A percentile compares a stretch with the other conserved stretches of the same genome.
These are phyloP conservation scores for Aegithalos caudatus DNA, from an alignment of 2,113 vertebrate genomes.

Conservation along the genomic window DNA sequence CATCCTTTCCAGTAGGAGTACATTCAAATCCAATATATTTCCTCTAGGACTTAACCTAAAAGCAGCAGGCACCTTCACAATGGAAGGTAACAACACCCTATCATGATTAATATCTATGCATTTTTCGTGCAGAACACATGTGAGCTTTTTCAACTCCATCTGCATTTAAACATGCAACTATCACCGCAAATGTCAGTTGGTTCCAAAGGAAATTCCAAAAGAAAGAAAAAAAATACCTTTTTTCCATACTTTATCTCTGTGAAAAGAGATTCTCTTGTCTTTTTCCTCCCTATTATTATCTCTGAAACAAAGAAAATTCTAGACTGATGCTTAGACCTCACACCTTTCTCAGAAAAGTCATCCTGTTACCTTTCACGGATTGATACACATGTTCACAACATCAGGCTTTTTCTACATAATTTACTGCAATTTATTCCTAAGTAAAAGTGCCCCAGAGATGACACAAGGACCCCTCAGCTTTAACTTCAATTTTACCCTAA, in stretches of 20 bases:
- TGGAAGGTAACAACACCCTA: background rate
- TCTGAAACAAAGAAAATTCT: background rate
- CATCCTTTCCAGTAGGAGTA: background rate
- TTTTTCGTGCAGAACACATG: background rate
- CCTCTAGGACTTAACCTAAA: background rate
- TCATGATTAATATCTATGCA: background rate
- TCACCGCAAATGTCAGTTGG: background rate
- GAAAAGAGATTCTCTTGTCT: background rate
- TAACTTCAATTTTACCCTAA: background rate
- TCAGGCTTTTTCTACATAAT: background rate
- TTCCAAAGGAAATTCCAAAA: background rate
- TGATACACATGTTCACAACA: background rate
- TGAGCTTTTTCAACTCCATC: background rate
- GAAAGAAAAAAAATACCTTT: background rate
- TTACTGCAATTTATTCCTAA: background rate
- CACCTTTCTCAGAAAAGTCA: background rate
- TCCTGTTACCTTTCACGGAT: background rate
- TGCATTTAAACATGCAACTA: background rate
- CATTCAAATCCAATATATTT: background rate
- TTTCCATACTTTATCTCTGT: background rate
- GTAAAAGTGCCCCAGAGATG: background rate
- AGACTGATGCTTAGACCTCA: background rate
- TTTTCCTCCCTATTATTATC: background rate
- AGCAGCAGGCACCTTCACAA: background rate
- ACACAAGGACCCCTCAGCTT: background rate